Evolutionary conservation across 2,797 vertebrate species (phyloP), one percentile per base, ranked within the genome.

Genomic region (Periparus ater): DNA sequence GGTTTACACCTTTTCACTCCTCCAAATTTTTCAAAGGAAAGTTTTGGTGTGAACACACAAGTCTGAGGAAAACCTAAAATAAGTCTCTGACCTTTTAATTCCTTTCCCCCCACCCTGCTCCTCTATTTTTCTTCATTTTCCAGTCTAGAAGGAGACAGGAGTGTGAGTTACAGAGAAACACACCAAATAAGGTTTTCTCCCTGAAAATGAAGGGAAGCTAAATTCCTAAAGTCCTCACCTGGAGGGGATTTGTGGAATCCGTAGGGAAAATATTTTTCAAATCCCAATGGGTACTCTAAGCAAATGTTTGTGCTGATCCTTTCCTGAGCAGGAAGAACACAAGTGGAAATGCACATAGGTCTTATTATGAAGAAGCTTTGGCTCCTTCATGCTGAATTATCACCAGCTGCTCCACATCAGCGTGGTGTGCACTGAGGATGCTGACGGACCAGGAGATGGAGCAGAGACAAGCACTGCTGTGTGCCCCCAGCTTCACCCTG

Each of bases 21-120:
- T 68, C 34, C 7, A 48, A 19, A 22, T 29, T 76, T 73, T 73
- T 42, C 12, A 57, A 85, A 30, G 4, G 29, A 21, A 81, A 22
- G 0, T 18, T 82, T 78, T 22, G 4, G 42, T 12, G 5, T 45
- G 27, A 84, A 61, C 6, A 15, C 26, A 9, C 2, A 61, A 62
- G 2, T 36, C 27, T 60, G 5, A 32, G 5, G 10, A 68, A 85
- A 91, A 51, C 1, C 14, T 65, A 38, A 62, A 57, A 32, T 11
- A 27, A 45, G 2, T 27, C 14, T 72, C 13, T 67, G 14, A 5
- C 5, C 3, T 23, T 73, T n/a, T 16, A 47, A 53, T 70, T 65
- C 4, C 1, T 17, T 40, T 23, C 2, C 4, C 17, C 9, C 6
- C 1, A 6, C 2, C 7, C 10, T 47, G 12, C 8, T 30, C 22